These are phyloP conservation scores for Pheosia gnoma DNA, from an alignment of 2,888 invertebrate genomes.

Conservation along the genomic window DNA sequence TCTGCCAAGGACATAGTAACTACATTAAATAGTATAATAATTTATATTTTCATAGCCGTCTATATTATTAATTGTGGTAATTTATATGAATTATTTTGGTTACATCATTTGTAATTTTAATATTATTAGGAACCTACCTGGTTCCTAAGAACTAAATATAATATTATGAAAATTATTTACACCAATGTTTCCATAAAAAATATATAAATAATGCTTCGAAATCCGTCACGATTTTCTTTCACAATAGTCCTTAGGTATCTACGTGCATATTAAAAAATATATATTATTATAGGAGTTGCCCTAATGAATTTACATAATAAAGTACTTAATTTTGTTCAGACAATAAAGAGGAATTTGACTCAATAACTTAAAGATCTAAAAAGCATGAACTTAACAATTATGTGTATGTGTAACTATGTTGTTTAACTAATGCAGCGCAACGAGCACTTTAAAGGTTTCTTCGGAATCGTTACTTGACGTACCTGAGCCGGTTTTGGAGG, in stretches of 20 bases:
- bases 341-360: conserved; percentile 10
- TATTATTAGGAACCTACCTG: too few species aligned
- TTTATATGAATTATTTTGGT: too few species aligned
- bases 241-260: conserved; percentile 4
- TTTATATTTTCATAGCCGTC: too few species aligned
- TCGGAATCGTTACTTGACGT: conserved; percentile 26
- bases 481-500: conserved; percentile 77
- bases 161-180: background rate
- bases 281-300: conserved; percentile 17
- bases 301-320: conserved; percentile 41
- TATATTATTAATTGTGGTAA: too few species aligned
- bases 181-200: background rate
- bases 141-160: too few species aligned
- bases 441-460: conserved; percentile 39
- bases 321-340: conserved; percentile 24
- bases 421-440: background rate
- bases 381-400: background rate
- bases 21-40: too few species aligned
- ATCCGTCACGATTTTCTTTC: background rate
- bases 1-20: background rate
- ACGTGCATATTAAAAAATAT: conserved; percentile 9
- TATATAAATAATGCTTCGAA: background rate
- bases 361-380: too few species aligned
- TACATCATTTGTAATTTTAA: too few species aligned
- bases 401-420: background rate